Evolutionary conservation across 2,113 vertebrate genomes (phyloP).

Genomic region (Aspiorhynchus laticeps): DNA sequence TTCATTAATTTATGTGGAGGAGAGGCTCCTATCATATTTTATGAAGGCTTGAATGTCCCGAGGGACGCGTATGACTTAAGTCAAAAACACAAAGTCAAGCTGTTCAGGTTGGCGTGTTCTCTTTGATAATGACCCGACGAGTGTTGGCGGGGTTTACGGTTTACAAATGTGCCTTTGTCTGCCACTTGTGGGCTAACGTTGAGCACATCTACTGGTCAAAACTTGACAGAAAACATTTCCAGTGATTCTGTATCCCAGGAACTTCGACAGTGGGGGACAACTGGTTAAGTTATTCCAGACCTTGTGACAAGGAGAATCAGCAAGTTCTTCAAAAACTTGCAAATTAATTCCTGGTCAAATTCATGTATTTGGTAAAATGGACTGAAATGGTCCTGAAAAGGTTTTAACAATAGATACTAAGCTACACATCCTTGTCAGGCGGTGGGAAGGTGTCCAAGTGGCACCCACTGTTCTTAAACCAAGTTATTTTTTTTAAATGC

Average conservation of each 20-base stretch:
- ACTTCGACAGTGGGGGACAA: neutral
- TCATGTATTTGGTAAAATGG: neutral
- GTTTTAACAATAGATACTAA: neutral
- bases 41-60: slow-evolving; percentile 33
- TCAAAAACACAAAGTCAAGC: slow-evolving; percentile 34
- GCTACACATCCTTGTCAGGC: neutral
- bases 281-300: neutral
- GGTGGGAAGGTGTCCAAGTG: neutral
- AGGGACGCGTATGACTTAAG: slow-evolving; percentile 30
- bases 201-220: neutral
- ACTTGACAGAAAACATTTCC: neutral
- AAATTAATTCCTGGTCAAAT: neutral
- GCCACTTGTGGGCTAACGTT: neutral
- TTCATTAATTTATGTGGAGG: slow-evolving; percentile 56
- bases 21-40: slow-evolving; percentile 45
- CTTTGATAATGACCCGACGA: slow-evolving; percentile 11
- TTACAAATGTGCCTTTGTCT: neutral
- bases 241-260: neutral
- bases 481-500: neutral
- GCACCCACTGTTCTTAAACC: neutral
- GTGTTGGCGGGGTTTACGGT: neutral
- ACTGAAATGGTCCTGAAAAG: neutral
- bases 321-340: neutral
- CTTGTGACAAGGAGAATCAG: neutral
- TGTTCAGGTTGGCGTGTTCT: slow-evolving; percentile 17